Evolutionary conservation across 2,113 vertebrate genomes (phyloP).

Genomic region (Orthonyx spaldingii): DNA sequence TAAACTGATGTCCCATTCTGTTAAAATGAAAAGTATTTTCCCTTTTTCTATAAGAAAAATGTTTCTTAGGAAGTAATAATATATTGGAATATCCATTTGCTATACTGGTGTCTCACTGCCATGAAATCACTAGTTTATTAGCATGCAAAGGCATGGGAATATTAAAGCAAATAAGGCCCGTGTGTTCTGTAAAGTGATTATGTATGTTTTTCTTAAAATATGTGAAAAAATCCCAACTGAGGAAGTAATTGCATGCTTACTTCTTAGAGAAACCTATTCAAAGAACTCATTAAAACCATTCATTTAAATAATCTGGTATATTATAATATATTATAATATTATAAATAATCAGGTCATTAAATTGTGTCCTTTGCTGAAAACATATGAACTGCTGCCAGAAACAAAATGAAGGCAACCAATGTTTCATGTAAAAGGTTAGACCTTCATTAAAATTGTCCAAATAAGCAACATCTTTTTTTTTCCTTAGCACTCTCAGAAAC

Average conservation of each 20-base stretch:
- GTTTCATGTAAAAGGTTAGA: conserved; percentile 67
- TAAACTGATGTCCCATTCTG: neutral
- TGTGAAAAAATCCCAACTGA: conserved; percentile 54
- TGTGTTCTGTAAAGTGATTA: conserved; percentile 7
- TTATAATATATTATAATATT: too few species aligned
- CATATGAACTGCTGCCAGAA: conserved; percentile 58
- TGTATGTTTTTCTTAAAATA: conserved; percentile 62
- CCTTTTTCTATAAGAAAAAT: neutral
- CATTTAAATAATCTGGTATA: conserved; percentile 72
- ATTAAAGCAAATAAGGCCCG: neutral
- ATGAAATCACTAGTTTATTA: conserved; percentile 22
- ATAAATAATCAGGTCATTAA: too few species aligned
- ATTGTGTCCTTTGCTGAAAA: conserved; percentile 60
- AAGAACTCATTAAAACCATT: conserved; percentile 72
- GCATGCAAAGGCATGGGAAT: conserved; percentile 10
- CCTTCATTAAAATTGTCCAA: conserved; percentile 61
- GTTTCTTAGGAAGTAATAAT: conserved; percentile 10
- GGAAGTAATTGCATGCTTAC: conserved; percentile 68
- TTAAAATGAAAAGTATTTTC: neutral
- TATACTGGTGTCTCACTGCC: neutral
- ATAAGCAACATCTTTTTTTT: conserved; percentile 37
- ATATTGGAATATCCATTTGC: neutral
- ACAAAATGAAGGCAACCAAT: conserved; percentile 67
- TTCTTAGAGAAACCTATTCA: conserved; percentile 66
- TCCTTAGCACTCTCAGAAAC: conserved; percentile 10